Evolutionary conservation across 2,113 vertebrate species (phyloP), one percentile per base, ranked within the genome.

Genomic region (Psettodes erumei): DNA sequence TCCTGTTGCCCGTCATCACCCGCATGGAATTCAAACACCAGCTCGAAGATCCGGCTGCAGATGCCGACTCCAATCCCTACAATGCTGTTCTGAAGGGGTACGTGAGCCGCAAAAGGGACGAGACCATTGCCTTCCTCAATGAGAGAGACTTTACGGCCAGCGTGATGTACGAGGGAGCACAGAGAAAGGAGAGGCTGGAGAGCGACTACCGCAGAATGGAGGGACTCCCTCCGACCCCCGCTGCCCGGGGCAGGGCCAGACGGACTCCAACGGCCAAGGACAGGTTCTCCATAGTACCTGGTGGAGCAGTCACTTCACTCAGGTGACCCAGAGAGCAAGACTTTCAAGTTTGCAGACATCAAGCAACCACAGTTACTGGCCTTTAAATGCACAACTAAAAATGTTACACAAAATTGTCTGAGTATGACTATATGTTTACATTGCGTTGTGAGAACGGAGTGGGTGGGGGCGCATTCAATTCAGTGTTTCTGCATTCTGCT

Each of bases 21-120:
- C 90, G 90, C 54, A 93, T 93, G 90, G 93, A 94, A 69, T 94
- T 94, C 69, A 93, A 93, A 86, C 81, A 93, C 67, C 91, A 93
- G 71, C 77, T 63, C 0, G 88, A 91, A 19, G 79, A 92, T 33
- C 92, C 89, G 1, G 78, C 90, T 7, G 63, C 67, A 7, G 86
- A 90, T 1, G 86, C 83, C 1, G 54, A 75, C 25, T 85, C 82
- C 21, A 94, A 94, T 75, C 93, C 92, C 0, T 93, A 91, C 85
- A 90, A 86, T 1, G 86, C 92, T 0, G 91, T 93, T 16, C 86
- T 94, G 4, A 93, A 93, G 81, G 93, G 93, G 16, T 93, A 94
- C 2, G 81, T 94, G 53, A 93, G 91, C 75, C 90, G 91, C 53
- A 93, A 92, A 67, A 88, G 89, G 62, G 91, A 94, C 1, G 91